Base-by-base conservation (phyloP, 2,888 invertebrate species). In the Drosophila kambysellisi region DNA sequence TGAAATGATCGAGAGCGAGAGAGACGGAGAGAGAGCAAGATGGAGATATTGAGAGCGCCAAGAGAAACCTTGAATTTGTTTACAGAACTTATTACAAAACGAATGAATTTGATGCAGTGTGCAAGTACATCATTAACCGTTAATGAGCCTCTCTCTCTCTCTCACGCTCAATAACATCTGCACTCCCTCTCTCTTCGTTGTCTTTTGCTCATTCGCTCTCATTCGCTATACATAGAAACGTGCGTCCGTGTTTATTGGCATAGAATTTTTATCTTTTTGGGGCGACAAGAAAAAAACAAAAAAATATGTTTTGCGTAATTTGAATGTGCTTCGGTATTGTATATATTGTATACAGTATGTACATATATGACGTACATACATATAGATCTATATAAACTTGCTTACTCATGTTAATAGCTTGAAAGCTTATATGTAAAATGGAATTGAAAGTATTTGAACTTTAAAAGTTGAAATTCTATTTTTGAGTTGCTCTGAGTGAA, bases 31-130 rank as follows among this genome's bases (percentile, higher is more conserved):
- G 17, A 51, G 33, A 50, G 4, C 6, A 20, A 41, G 29, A 32
- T 4, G 46, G 46, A 7, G 15, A 25, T 15, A 25, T 46, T 29
- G 25, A 33, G 60, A 35, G 11, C 8, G 46, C 25, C 15, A 29
- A 46, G 32, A 32, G 39, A 51, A 70, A 83, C 87, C 87, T 84
- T 84, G 88, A 82, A 84, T 70, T 69, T 74, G 80, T 76, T 73
- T 82, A 71, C 69, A 80, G 66, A 80, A 72, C 65, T 59, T 61
- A 72, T 79, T 75, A 70, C 57, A 73, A 59, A 75, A 66, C 56
- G 62, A 81, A 69, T 81, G 59, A 81, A 69, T 83, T 58, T 70
- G 48, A 65, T 74, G 70, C 68, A 56, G 53, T 41, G 20, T 61
- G 53, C 66, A 70, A 75, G 61, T 52, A 64, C 64, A 72, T 57